Evolutionary conservation across 2,113 vertebrate genomes (phyloP).

Genomic region (Lynx canadensis): DNA sequence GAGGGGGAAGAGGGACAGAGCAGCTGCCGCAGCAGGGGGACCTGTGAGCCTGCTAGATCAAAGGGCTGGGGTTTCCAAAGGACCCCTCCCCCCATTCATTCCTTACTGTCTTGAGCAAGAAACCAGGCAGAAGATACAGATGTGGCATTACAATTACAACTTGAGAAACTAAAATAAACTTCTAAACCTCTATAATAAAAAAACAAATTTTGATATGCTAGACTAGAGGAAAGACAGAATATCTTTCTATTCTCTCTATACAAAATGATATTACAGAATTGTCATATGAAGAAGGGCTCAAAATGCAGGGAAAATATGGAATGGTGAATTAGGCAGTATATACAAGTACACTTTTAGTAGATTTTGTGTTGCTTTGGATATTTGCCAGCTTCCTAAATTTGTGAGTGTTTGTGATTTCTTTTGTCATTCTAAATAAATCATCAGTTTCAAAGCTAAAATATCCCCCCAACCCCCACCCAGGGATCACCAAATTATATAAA

Average conservation of each 20-base stretch:
- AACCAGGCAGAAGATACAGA: neutral
- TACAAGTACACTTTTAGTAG: neutral
- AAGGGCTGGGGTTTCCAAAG: neutral
- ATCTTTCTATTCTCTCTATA: neutral
- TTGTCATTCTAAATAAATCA: conserved; percentile 24
- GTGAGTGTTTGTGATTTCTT: conserved; percentile 39
- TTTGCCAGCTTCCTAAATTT: conserved; percentile 12
- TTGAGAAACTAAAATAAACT: neutral
- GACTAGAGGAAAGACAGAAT: neutral
- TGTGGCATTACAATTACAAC: neutral
- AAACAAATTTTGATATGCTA: neutral
- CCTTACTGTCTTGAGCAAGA: neutral
- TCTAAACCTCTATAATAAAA: neutral
- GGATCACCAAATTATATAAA: neutral
- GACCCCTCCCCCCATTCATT: accelerated
- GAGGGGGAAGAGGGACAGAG: neutral
- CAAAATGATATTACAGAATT: neutral
- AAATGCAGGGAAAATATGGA: neutral
- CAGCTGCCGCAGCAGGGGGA: neutral
- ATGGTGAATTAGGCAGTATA: neutral
- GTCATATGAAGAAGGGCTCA: neutral
- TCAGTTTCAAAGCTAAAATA: neutral
- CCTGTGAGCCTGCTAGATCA: neutral
- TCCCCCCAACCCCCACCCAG: neutral
- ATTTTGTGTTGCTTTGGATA: neutral